Evolutionary conservation across 2,113 vertebrate genomes (phyloP).

Genomic region (Pelobates fuscus): DNA sequence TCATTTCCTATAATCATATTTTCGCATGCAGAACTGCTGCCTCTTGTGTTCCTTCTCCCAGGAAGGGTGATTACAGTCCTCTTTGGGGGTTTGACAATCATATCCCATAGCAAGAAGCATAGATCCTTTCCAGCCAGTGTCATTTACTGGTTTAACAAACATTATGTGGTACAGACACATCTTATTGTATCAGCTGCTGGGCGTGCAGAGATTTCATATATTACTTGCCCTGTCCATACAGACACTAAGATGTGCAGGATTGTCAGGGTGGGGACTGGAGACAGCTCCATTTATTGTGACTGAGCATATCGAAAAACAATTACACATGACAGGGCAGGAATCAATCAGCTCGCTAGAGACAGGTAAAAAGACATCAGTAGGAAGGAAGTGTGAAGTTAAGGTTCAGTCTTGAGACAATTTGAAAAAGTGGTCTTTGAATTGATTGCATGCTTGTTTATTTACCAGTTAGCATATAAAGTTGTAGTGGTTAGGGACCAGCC

Average conservation of each 20-base stretch:
- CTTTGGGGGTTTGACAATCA: conserved; percentile 45
- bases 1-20: conserved; percentile 45
- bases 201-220: conserved; percentile 46
- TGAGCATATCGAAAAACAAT: conserved; percentile 51
- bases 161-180: conserved; percentile 42
- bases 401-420: neutral
- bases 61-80: conserved; percentile 39
- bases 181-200: conserved; percentile 45
- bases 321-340: conserved; percentile 40
- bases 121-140: conserved; percentile 41
- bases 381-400: conserved; percentile 10
- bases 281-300: conserved; percentile 50
- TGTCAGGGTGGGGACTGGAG: conserved; percentile 46
- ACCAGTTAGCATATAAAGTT: no score
- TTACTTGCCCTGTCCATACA: conserved; percentile 43
- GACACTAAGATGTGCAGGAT: conserved; percentile 45
- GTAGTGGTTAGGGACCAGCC: no score
- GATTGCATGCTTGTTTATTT: neutral
- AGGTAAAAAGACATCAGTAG: conserved; percentile 23
- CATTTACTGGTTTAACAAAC: conserved; percentile 46
- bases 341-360: conserved; percentile 40
- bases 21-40: conserved; percentile 47
- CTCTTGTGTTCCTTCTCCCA: conserved; percentile 17
- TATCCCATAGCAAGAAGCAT: conserved; percentile 47
- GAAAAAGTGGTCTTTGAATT: neutral